Conservation (phyloP, 2,113 vertebrate genomes). For the Chroicocephalus ridibundus region DNA sequence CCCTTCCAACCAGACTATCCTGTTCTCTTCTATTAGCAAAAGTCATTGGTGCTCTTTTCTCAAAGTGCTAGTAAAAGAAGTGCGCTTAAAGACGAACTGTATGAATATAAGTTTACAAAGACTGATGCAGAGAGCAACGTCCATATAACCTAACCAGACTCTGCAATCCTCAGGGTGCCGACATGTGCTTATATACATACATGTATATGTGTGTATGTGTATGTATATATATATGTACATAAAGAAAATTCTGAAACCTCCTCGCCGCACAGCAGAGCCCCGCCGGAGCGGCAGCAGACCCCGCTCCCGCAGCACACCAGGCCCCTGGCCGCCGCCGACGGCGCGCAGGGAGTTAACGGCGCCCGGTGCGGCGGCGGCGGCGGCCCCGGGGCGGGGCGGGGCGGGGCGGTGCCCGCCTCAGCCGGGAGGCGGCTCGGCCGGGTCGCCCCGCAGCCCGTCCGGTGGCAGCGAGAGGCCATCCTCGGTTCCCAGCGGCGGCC, state of each 20-base stretch:
- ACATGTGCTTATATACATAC: accelerated
- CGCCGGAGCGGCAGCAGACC: too few relatives aligned
- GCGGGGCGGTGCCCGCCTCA: neutral
- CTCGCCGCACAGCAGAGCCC: accelerated
- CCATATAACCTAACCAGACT: accelerated
- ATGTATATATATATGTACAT: too few relatives aligned
- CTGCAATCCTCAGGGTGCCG: neutral
- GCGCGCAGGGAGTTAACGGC: neutral
- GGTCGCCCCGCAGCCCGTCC: neutral
- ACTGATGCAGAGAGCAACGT: accelerated
- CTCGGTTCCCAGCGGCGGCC: neutral
- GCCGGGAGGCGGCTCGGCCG: neutral
- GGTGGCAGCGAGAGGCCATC: neutral
- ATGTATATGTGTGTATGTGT: too few relatives aligned
- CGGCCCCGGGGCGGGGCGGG: neutral
- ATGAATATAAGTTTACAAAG: accelerated
- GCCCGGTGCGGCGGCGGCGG: neutral
- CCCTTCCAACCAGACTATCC: neutral
- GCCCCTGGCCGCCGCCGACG: neutral
- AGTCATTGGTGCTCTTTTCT: neutral
- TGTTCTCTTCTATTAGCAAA: neutral
- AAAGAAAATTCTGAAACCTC: accelerated
- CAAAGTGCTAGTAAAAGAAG: neutral
- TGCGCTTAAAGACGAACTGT: too few relatives aligned
- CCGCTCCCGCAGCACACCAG: neutral